These are phyloP conservation scores for Fragum whitleyi DNA, from an alignment of 2,888 invertebrate genomes.

Conservation along the genomic window DNA sequence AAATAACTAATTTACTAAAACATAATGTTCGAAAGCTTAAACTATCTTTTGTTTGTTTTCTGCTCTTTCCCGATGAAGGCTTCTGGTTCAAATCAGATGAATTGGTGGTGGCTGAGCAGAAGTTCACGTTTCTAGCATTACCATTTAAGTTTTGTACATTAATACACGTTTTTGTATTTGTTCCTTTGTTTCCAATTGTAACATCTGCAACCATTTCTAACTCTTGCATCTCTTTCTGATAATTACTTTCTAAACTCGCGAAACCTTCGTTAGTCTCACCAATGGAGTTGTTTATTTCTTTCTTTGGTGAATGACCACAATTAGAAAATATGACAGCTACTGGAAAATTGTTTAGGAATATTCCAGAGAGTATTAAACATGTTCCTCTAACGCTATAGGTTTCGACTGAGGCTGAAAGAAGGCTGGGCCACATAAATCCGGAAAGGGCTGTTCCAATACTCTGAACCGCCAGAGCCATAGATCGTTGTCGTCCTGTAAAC, in stretches of 20 bases:
- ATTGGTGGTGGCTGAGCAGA: neutral
- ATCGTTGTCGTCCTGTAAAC: neutral
- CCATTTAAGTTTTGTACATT: too few species aligned
- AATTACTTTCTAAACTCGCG: neutral
- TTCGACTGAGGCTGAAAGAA: neutral
- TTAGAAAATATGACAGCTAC: neutral
- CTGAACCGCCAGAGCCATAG: neutral
- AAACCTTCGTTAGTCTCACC: neutral
- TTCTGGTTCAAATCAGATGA: neutral
- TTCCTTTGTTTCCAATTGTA: neutral
- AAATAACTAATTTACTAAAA: neutral
- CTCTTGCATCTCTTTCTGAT: neutral
- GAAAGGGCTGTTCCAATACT: conserved; percentile 5
- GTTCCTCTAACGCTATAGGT: conserved; percentile 12
- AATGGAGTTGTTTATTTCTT: neutral
- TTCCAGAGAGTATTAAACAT: conserved; percentile 8
- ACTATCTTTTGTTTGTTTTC: neutral
- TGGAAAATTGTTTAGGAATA: neutral
- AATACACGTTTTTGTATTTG: neutral
- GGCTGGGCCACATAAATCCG: conserved; percentile 4
- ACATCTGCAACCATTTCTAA: neutral
- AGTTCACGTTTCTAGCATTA: too few species aligned
- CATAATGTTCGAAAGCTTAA: neutral
- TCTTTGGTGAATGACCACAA: neutral
- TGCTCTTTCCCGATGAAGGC: neutral